These are phyloP conservation scores for Astropecten irregularis DNA, from an alignment of 53 echinoderm and acorn worm genomes.

Conservation along the genomic window DNA sequence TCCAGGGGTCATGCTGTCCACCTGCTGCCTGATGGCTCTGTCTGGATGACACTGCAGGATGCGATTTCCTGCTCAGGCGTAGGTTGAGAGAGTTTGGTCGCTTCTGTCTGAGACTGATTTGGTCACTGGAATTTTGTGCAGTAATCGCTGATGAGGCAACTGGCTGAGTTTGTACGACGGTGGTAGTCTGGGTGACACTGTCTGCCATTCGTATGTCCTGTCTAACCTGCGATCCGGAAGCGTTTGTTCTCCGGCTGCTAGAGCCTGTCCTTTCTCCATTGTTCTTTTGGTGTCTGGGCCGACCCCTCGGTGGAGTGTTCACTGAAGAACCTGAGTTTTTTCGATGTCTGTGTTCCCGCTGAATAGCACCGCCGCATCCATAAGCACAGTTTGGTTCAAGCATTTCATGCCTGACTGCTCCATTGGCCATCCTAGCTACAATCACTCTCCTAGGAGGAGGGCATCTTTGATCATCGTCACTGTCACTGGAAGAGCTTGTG, in stretches of 20 bases:
- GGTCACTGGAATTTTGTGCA: background rate
- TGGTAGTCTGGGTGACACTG: background rate
- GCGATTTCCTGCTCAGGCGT: slow-evolving; percentile 59
- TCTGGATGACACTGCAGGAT: slow-evolving; percentile 13
- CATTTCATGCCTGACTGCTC: slow-evolving; percentile 60
- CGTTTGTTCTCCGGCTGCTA: slow-evolving; percentile 1
- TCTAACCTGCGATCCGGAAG: slow-evolving; percentile 11
- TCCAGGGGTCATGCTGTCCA: slow-evolving; percentile 67
- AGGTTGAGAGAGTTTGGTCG: slow-evolving; percentile 72
- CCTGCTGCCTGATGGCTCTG: slow-evolving; percentile 34
- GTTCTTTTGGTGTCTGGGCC: slow-evolving; percentile 41
- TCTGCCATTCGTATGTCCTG: slow-evolving; percentile 16
- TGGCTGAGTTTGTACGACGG: background rate
- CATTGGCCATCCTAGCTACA: slow-evolving; percentile 71
- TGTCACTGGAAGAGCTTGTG: slow-evolving; percentile 81
- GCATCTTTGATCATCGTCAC: slow-evolving; percentile 55
- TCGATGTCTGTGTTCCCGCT: slow-evolving; percentile 34
- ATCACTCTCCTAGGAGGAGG: slow-evolving; percentile 64
- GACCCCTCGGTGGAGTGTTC: slow-evolving; percentile 58
- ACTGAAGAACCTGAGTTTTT: slow-evolving; percentile 44
- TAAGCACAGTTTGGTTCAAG: slow-evolving; percentile 19
- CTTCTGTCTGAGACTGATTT: slow-evolving; percentile 46
- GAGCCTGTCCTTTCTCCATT: slow-evolving; percentile 25
- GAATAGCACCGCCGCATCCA: background rate
- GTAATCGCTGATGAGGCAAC: background rate